phyloP scores from a whole-genome alignment of 2,113 vertebrate genomes.

The Colossoma macropomum region DNA sequence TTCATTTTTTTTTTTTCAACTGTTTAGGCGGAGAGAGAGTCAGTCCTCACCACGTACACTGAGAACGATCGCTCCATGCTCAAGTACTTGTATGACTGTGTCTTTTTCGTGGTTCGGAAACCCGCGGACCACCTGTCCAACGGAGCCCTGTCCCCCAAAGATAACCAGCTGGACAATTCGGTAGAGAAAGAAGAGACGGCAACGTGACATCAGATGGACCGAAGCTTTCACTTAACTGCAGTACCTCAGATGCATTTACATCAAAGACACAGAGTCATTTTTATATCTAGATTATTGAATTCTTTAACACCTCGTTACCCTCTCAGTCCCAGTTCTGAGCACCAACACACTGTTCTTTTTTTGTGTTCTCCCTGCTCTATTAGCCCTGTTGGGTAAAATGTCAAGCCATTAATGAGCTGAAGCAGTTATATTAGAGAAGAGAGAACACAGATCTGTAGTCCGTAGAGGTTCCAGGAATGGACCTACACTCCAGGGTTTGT shows the following conservation, averaged over 20 bases:
- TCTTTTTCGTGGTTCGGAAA: slow-evolving; percentile 95
- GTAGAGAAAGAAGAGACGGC: slow-evolving; percentile 54
- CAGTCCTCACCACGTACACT: slow-evolving; percentile 92
- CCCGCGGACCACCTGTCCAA: slow-evolving; percentile 73
- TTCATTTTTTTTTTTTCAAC: background rate
- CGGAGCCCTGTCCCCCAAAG: slow-evolving; percentile 48
- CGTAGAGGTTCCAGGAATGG: background rate
- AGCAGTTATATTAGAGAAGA: background rate
- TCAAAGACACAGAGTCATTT: background rate
- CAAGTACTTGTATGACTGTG: slow-evolving; percentile 95
- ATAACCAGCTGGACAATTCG: slow-evolving; percentile 55
- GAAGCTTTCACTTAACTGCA: background rate
- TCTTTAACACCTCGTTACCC: background rate
- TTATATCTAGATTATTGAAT: slow-evolving; percentile 1
- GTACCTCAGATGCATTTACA: background rate
- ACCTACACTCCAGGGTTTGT: background rate
- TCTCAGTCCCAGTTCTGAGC: background rate
- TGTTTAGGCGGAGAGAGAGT: slow-evolving; percentile 89
- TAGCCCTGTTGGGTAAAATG: no score
- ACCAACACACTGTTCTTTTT: background rate
- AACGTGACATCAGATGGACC: slow-evolving; percentile 58
- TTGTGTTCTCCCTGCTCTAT: background rate
- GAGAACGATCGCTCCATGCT: slow-evolving; percentile 97
- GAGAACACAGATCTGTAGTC: background rate
- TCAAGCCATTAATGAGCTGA: background rate